A percentile compares a stretch with the other conserved stretches of the same genome.
Conservation (phyloP, 1,140 invertebrate species). For the Halictus rubicundus region DNA sequence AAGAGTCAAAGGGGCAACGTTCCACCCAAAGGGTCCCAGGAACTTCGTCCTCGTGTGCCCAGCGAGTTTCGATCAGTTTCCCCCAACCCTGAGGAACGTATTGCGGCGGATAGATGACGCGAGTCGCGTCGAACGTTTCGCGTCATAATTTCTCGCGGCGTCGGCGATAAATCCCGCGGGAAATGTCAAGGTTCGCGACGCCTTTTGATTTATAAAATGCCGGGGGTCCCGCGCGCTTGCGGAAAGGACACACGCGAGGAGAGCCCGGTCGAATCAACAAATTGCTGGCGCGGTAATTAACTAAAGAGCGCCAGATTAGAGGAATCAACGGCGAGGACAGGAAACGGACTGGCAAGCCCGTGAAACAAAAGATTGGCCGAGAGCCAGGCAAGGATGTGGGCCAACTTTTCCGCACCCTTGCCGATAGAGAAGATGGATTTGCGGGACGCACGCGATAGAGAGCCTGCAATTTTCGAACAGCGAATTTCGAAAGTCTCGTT, state of each 20-base stretch:
- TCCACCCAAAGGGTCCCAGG: too few relatives aligned
- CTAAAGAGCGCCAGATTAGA: slow-evolving; percentile 38
- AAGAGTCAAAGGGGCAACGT: too few relatives aligned
- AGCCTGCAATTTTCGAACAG: not conserved
- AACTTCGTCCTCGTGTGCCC: too few relatives aligned
- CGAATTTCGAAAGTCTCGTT: too few relatives aligned
- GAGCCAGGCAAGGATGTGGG: slow-evolving; percentile 58
- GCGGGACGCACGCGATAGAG: not conserved
- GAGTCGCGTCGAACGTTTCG: not conserved
- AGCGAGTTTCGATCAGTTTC: too few relatives aligned
- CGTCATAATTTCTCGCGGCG: not conserved
- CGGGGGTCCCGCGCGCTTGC: too few relatives aligned
- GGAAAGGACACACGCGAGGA: not conserved
- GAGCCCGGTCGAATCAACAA: slow-evolving; percentile 23
- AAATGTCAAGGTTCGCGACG: slow-evolving; percentile 5
- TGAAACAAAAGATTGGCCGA: slow-evolving; percentile 52
- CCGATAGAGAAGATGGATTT: slow-evolving; percentile 37
- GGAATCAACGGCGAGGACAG: not conserved
- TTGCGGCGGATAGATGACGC: too few relatives aligned
- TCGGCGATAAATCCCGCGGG: not conserved
- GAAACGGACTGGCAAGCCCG: slow-evolving; percentile 25
- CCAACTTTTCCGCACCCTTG: slow-evolving; percentile 42
- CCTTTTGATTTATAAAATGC: slow-evolving; percentile 1
- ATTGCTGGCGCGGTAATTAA: slow-evolving; percentile 50
- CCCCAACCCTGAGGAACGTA: too few relatives aligned